Evolutionary conservation across 37 sponge, comb jelly and placozoan genomes (phyloP).

Genomic region (Halichondria panicea): DNA sequence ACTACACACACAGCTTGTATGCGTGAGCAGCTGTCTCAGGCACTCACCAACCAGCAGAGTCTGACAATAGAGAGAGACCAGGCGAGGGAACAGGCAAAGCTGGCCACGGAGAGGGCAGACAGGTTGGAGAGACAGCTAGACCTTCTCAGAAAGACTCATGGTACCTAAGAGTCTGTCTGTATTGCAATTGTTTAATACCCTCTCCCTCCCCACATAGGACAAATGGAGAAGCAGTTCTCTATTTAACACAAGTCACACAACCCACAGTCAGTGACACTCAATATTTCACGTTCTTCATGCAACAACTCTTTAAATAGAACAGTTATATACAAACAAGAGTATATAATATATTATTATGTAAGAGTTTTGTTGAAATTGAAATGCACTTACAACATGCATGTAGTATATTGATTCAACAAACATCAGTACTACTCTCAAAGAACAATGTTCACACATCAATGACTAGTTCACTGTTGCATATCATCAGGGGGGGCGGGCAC

Average conservation of each 20-base stretch:
- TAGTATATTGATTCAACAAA: no score
- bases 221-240: constrained; percentile 25
- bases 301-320: no score
- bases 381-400: background rate
- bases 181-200: constrained; percentile 1
- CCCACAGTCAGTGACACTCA: background rate
- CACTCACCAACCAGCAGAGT: constrained; percentile 31
- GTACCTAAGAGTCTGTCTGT: constrained; percentile 3
- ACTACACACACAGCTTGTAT: constrained; percentile 49
- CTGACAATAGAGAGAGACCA: constrained; percentile 61
- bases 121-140: constrained; percentile 37
- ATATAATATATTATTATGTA: no score
- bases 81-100: constrained; percentile 47
- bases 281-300: background rate
- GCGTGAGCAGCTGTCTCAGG: constrained; percentile 62
- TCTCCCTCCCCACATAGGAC: background rate
- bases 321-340: no score
- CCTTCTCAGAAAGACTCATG: constrained; percentile 23
- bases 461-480: background rate
- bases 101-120: constrained; percentile 40
- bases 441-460: no score
- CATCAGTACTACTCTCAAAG: no score
- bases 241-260: background rate
- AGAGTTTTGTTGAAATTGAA: no score
- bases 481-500: background rate